Percentiles rank a stretch among this genome's conserved stretches.
Evolutionary conservation across 2,888 invertebrate genomes (phyloP).

Genomic region (Trisateles emortualis): DNA sequence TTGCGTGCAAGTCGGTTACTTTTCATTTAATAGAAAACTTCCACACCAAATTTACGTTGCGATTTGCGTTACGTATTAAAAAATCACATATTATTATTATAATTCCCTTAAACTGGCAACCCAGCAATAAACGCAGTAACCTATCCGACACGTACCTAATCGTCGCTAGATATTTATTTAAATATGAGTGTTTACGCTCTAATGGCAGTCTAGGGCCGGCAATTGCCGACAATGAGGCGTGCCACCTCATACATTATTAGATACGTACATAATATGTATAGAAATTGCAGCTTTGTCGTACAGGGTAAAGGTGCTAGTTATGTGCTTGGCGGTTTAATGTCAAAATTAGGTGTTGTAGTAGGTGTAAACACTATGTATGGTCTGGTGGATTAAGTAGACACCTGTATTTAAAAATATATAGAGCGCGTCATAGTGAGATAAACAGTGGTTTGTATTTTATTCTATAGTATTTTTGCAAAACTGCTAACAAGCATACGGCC

Average conservation of each 20-base stretch:
- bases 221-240: conserved; percentile 57
- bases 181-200: conserved; percentile 70
- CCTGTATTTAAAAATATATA: background rate
- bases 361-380: conserved; percentile 44
- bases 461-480: too few species aligned
- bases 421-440: background rate
- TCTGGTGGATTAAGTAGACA: conserved; percentile 1
- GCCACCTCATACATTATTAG: conserved; percentile 54
- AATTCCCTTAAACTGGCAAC: conserved; percentile 48
- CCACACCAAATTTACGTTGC: too few species aligned
- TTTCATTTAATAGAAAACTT: too few species aligned
- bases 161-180: conserved; percentile 70
- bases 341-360: conserved; percentile 48
- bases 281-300: conserved; percentile 43
- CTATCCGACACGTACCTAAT: conserved; percentile 56
- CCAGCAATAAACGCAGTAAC: conserved; percentile 58
- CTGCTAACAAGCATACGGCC: too few species aligned
- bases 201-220: conserved; percentile 63
- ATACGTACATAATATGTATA: conserved; percentile 12
- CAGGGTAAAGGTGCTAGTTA: conserved; percentile 38
- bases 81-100: too few species aligned
- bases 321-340: conserved; percentile 42
- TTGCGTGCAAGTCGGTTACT: too few species aligned
- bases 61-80: too few species aligned
- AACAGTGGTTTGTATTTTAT: too few species aligned